Conservation (phyloP, 2,797 vertebrate genomes). For the Schizopygopsis malacanthus region DNA sequence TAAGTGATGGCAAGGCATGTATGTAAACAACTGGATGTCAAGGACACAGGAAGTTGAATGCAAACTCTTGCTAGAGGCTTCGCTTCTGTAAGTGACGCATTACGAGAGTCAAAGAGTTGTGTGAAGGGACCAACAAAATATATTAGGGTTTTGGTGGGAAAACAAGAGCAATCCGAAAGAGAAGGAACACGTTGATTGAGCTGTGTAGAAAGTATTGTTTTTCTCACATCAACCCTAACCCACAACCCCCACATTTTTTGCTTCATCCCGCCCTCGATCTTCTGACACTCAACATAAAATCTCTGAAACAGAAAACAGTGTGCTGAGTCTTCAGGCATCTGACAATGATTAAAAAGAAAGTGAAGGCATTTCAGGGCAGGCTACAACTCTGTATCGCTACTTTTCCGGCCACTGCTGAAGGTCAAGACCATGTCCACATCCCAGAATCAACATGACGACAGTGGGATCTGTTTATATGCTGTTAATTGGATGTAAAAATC, state of each 20-base stretch:
- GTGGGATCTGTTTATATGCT: conserved; percentile 26
- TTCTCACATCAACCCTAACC: conserved; percentile 28
- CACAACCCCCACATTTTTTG: conserved; percentile 5
- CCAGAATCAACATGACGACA: conserved; percentile 45
- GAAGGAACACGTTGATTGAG: conserved; percentile 7
- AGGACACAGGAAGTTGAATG: conserved; percentile 47
- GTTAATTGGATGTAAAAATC: conserved; percentile 9
- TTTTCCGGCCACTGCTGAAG: conserved; percentile 49
- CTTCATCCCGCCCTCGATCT: conserved; percentile 49
- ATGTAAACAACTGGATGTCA: conserved; percentile 41
- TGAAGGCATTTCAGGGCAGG: conserved; percentile 27
- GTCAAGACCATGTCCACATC: conserved; percentile 44
- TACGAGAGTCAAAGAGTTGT: conserved; percentile 2
- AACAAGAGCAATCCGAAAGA: conserved; percentile 13
- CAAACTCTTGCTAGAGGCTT: conserved; percentile 48
- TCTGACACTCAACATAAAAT: conserved; percentile 45
- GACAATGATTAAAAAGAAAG: conserved; percentile 54
- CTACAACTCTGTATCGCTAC: conserved; percentile 46
- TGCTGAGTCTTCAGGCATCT: conserved; percentile 44
- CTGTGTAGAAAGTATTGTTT: conserved; percentile 39
- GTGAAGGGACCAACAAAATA: conserved; percentile 19
- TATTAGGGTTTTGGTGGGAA: conserved; percentile 22
- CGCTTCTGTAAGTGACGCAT: conserved; percentile 12
- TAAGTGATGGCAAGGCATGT: conserved; percentile 19
- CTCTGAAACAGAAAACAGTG: conserved; percentile 24